A percentile compares a stretch with the other conserved stretches of the same genome.
These are phyloP conservation scores for Heliconius cydno DNA, from an alignment of 2,888 invertebrate species.

Conservation along the genomic window DNA sequence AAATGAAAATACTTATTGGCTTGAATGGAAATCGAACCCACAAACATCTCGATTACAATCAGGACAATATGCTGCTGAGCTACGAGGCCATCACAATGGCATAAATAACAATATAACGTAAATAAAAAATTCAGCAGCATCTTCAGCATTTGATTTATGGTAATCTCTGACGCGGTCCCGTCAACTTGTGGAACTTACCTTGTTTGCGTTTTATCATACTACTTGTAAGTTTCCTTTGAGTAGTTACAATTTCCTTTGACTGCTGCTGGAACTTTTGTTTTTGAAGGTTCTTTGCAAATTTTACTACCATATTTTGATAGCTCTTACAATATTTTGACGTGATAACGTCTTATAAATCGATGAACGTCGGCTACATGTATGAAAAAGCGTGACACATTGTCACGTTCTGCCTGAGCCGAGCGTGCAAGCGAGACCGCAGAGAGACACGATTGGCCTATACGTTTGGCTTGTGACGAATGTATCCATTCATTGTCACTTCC, in stretches of 20 bases:
- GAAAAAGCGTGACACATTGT: too few relatives aligned
- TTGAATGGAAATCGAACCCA: background rate
- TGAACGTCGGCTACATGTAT: too few relatives aligned
- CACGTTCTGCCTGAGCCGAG: too few relatives aligned
- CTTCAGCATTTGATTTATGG: slow-evolving; percentile 33
- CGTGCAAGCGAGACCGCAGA: too few relatives aligned
- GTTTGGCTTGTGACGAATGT: too few relatives aligned
- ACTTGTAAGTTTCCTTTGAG: slow-evolving; percentile 20
- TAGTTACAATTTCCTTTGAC: background rate
- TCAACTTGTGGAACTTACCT: slow-evolving; percentile 28
- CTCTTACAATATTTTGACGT: background rate
- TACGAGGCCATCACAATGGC: background rate
- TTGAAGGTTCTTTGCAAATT: background rate
- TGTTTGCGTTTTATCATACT: slow-evolving; percentile 35
- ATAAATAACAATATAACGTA: background rate
- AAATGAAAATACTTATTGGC: too few relatives aligned
- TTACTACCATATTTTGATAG: slow-evolving; percentile 3
- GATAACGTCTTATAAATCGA: background rate
- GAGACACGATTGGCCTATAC: too few relatives aligned
- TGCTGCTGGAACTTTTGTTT: background rate
- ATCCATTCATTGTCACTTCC: too few relatives aligned
- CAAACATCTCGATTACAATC: background rate
- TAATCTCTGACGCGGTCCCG: slow-evolving; percentile 31
- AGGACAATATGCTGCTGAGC: background rate
- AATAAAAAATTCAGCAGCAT: slow-evolving; percentile 29